A percentile compares a stretch with the other conserved stretches of the same genome.
Conservation (phyloP, 2,797 vertebrate genomes). For the Bovichtus diacanthus region DNA sequence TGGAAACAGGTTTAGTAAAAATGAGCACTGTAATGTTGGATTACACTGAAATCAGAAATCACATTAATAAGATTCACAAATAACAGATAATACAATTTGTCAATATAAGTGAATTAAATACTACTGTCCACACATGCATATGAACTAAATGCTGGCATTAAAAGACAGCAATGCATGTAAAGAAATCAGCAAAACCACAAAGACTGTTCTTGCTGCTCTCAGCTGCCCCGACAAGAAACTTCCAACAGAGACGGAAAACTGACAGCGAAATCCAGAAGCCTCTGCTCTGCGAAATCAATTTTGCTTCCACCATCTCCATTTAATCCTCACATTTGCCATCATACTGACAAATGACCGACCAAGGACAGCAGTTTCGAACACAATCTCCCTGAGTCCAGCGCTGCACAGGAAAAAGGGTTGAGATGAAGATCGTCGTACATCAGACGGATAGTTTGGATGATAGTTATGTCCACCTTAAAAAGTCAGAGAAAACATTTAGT, state of each 20-base stretch:
- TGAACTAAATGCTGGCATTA: neutral
- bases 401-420: neutral
- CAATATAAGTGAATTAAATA: neutral
- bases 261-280: neutral
- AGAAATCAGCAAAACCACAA: neutral
- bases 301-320: neutral
- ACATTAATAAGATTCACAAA: neutral
- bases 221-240: neutral
- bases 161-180: neutral
- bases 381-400: neutral
- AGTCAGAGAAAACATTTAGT: constrained; percentile 3
- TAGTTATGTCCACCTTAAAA: neutral
- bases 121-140: no score
- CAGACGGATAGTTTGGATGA: neutral
- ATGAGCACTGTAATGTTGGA: neutral
- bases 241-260: neutral
- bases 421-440: neutral
- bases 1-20: neutral
- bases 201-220: neutral
- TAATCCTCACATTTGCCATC: neutral
- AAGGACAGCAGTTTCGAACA: neutral
- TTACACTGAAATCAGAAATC: neutral
- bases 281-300: neutral
- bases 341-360: neutral
- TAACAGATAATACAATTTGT: neutral